Evolutionary conservation across 2,113 vertebrate genomes (phyloP), one percentile per base, ranked within the genome.

Genomic region (Chaetodon trifascialis): DNA sequence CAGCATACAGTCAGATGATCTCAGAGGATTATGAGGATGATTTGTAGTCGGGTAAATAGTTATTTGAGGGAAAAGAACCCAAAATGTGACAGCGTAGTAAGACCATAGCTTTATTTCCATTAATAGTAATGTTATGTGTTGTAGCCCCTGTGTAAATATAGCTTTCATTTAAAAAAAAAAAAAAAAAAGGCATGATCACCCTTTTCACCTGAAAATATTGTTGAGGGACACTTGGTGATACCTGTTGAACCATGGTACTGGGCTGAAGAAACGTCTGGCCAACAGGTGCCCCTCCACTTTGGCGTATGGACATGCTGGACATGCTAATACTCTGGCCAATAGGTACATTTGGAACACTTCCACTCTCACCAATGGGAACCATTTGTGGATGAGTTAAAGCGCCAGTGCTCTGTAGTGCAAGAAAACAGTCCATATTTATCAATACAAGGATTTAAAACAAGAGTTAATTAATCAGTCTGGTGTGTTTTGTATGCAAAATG

Each of bases 141-240:
- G 7, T 44, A 66, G 55, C 47, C 44, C 5, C 4, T 10, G 65
- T 40, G 8, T 73, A 71, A 71, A 86, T 47, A n/a, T 30, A 36
- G 6, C n/a, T 78, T 72, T 76, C 4, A 6, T 54, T 60, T 76
- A 23, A 55, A 54, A 73, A 58, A 11, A 69, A 44, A 65, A 82
- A 75, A 75, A 11, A 69, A 44, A 65, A 82, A 75, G 73, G 77
- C 74, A 49, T 68, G 11, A 62, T 82, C 56, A 63, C 68, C 59
- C 30, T 73, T 94, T 92, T 96, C 89, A 95, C 92, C 90, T 95
- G 95, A 89, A 96, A 91, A 89, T 93, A 91, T 62, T 94, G 95
- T 88, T 95, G 95, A 66, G 93, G 88, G 86, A 92, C 84, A 92
- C 91, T 89, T 88, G 94, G 90, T n/a, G 93, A 94, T 79, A 95